Conservation (phyloP, 2,888 invertebrate species). For the Andrena bucephala region DNA sequence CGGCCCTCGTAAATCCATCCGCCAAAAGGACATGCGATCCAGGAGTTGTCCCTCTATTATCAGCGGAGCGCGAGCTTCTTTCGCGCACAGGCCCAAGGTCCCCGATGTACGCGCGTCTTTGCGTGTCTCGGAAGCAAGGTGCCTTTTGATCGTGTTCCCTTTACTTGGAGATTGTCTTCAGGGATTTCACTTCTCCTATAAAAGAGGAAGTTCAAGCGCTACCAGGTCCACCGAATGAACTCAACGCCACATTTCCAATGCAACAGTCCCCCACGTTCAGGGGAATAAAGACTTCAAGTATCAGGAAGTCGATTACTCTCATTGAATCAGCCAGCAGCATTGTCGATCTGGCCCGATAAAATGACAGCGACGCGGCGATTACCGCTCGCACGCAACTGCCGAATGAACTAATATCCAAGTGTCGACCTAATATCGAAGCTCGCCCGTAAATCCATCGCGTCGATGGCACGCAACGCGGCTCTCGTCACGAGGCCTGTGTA, state of each 20-base stretch:
- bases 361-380: slow-evolving; percentile 52
- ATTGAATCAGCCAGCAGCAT: slow-evolving; percentile 12
- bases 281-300: slow-evolving; percentile 11
- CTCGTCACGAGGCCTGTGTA: slow-evolving; percentile 35
- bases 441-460: slow-evolving; percentile 47
- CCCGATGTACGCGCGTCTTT: slow-evolving; percentile 30
- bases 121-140: slow-evolving; percentile 27
- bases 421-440: slow-evolving; percentile 61
- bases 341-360: slow-evolving; percentile 25
- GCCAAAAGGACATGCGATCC: slow-evolving; percentile 63
- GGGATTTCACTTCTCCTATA: background rate
- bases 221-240: background rate
- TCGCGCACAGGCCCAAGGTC: slow-evolving; percentile 53
- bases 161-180: background rate
- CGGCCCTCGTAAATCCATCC: slow-evolving; percentile 64
- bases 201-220: background rate
- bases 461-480: slow-evolving; percentile 54
- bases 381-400: slow-evolving; percentile 52
- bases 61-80: slow-evolving; percentile 45
- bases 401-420: slow-evolving; percentile 64
- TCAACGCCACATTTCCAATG: background rate
- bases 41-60: slow-evolving; percentile 55
- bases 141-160: background rate
- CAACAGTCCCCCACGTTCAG: background rate
- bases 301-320: background rate